phyloP scores from a whole-genome alignment of 2,888 invertebrate species.

The Tribolium freemani region DNA sequence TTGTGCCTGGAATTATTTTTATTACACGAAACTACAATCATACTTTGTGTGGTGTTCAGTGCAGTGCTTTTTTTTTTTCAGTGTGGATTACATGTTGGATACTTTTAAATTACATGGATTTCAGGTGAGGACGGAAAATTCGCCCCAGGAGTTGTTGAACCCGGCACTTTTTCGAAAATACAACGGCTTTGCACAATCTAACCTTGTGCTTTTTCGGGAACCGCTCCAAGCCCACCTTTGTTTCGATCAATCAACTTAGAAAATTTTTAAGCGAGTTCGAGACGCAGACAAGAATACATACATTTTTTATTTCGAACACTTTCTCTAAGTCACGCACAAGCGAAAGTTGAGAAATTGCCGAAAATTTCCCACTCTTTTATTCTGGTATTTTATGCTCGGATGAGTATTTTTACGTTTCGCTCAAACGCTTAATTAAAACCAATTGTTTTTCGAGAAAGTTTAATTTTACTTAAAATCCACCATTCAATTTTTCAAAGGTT shows the following conservation, averaged over 20 bases:
- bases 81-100: constrained; percentile 41
- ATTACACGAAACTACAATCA: constrained; percentile 6
- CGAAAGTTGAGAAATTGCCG: constrained; percentile 48
- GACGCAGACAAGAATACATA: not conserved
- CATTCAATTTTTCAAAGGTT: constrained; percentile 15
- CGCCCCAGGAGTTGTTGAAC: not conserved
- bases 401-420: constrained; percentile 38
- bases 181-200: not conserved
- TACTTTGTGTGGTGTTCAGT: constrained; percentile 26
- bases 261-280: not conserved
- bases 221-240: not conserved
- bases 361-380: constrained; percentile 45
- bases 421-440: constrained; percentile 25
- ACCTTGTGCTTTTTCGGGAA: constrained; percentile 7
- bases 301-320: constrained; percentile 38
- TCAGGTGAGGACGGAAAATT: constrained; percentile 15
- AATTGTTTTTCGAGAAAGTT: constrained; percentile 21
- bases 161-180: not conserved
- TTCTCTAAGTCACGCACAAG: constrained; percentile 46
- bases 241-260: constrained; percentile 7
- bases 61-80: constrained; percentile 43
- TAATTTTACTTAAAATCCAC: not conserved
- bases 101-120: constrained; percentile 27
- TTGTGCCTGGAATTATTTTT: constrained; percentile 39
- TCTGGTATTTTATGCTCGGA: constrained; percentile 39